phyloP scores from a whole-genome alignment of 2,888 invertebrate genomes.

The Pemphredon lugubris region DNA sequence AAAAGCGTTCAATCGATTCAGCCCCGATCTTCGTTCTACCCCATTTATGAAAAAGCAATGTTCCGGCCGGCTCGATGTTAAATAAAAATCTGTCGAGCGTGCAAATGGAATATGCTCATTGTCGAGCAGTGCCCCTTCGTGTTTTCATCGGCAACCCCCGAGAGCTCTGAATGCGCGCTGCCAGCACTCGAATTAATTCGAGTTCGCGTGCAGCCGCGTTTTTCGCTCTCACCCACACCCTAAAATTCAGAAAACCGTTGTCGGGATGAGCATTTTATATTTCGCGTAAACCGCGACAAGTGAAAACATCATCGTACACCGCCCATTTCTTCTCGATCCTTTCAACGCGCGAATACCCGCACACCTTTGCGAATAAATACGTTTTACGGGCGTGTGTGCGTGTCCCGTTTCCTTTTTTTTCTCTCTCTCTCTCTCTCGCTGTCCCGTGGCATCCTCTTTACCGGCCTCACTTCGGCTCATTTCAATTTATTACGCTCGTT shows the following conservation, averaged over 20 bases:
- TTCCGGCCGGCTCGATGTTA: slow-evolving; percentile 38
- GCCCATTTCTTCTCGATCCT: neutral
- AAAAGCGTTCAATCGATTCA: slow-evolving; percentile 11
- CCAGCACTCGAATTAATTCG: slow-evolving; percentile 60
- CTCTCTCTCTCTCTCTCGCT: neutral
- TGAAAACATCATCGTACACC: slow-evolving; percentile 24
- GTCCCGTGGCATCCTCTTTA: slow-evolving; percentile 1
- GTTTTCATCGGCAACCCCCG: slow-evolving; percentile 51
- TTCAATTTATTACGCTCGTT: slow-evolving; percentile 48
- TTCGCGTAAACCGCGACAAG: slow-evolving; percentile 38
- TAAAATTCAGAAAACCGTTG: slow-evolving; percentile 40
- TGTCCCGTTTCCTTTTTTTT: neutral
- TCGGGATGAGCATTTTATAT: slow-evolving; percentile 42
- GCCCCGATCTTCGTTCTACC: slow-evolving; percentile 21
- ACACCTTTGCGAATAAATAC: too few species aligned
- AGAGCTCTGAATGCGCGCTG: slow-evolving; percentile 44
- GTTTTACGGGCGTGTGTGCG: neutral
- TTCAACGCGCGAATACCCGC: too few species aligned
- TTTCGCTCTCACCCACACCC: slow-evolving; percentile 14
- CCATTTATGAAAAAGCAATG: slow-evolving; percentile 17
- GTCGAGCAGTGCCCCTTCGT: slow-evolving; percentile 33
- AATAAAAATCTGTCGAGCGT: slow-evolving; percentile 46
- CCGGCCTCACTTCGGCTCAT: slow-evolving; percentile 31
- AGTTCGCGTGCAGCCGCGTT: slow-evolving; percentile 31
- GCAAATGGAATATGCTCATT: slow-evolving; percentile 59